Percentiles rank a stretch among this genome's conserved stretches.
Conservation (phyloP, 1,140 invertebrate genomes). For the Helicoverpa zea region DNA sequence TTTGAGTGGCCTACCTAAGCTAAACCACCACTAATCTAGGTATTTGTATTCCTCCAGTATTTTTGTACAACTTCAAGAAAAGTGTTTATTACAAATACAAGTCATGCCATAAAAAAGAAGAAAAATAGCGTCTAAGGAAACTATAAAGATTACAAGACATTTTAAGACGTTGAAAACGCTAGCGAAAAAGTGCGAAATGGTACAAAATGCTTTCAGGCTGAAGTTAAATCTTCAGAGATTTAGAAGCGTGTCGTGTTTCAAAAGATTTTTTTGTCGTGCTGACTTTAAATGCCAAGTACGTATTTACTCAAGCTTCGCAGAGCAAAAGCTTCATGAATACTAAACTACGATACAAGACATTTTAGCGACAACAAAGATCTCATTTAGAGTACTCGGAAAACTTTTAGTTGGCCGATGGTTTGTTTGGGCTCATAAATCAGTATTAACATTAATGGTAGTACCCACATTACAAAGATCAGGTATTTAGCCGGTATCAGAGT, state of each 20-base stretch:
- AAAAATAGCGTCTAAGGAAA: neutral
- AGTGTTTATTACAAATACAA: neutral
- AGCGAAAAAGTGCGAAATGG: neutral
- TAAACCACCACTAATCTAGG: too few relatives aligned
- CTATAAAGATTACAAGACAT: neutral
- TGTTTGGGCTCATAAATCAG: too few relatives aligned
- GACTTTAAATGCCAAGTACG: neutral
- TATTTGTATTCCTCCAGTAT: too few relatives aligned
- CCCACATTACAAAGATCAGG: too few relatives aligned
- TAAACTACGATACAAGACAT: neutral
- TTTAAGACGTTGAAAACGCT: neutral
- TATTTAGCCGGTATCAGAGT: too few relatives aligned
- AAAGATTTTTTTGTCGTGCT: constrained; percentile 1
- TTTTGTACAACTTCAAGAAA: too few relatives aligned
- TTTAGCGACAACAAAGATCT: neutral
- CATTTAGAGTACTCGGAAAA: too few relatives aligned
- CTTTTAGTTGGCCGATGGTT: too few relatives aligned
- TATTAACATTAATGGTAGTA: too few relatives aligned
- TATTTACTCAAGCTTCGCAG: constrained; percentile 10
- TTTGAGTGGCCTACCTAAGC: too few relatives aligned
- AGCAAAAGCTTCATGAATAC: constrained; percentile 14
- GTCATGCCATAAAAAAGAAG: neutral
- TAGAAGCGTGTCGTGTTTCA: neutral
- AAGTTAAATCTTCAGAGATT: constrained; percentile 5
- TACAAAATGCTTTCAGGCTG: constrained; percentile 2